A percentile compares a stretch with the other conserved stretches of the same genome.
Evolutionary conservation across 2,888 invertebrate species (phyloP).

Genomic region (Cantharis flavilabris): DNA sequence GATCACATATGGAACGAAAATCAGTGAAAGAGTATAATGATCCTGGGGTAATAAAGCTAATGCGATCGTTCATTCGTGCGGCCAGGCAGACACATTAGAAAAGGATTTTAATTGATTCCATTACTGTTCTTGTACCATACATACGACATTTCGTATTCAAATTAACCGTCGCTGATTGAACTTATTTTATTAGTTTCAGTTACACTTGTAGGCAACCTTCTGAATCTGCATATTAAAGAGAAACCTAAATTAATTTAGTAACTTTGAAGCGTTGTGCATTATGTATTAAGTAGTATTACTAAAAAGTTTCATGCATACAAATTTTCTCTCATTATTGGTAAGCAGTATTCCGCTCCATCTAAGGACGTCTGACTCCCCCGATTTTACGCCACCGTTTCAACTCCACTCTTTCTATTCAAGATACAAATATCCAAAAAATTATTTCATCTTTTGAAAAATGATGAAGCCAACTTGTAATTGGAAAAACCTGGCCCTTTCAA

Average conservation of each 20-base stretch:
- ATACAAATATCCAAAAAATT: too few relatives aligned
- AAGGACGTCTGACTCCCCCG: neutral
- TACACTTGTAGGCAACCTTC: conserved; percentile 21
- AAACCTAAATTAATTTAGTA: conserved; percentile 12
- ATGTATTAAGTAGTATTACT: neutral
- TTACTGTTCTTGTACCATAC: conserved; percentile 29
- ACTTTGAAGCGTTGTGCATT: conserved; percentile 9
- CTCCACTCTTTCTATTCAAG: too few relatives aligned
- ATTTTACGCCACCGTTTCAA: neutral
- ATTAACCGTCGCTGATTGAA: conserved; percentile 28
- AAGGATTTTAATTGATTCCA: conserved; percentile 36
- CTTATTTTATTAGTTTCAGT: conserved; percentile 29
- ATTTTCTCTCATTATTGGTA: neutral
- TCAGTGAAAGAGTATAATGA: conserved; percentile 40
- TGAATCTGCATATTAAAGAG: conserved; percentile 17
- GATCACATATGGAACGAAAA: conserved; percentile 30
- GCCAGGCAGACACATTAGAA: conserved; percentile 33
- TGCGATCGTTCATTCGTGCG: conserved; percentile 36
- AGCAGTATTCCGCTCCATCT: neutral
- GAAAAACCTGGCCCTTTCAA: too few relatives aligned
- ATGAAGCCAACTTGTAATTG: too few relatives aligned
- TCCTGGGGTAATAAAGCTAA: conserved; percentile 41
- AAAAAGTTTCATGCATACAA: neutral
- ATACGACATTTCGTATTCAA: conserved; percentile 31
- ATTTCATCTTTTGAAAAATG: too few relatives aligned